Evolutionary conservation across 1,140 invertebrate species (phyloP), one percentile per base, ranked within the genome.

Genomic region (Papilio aristodemus): DNA sequence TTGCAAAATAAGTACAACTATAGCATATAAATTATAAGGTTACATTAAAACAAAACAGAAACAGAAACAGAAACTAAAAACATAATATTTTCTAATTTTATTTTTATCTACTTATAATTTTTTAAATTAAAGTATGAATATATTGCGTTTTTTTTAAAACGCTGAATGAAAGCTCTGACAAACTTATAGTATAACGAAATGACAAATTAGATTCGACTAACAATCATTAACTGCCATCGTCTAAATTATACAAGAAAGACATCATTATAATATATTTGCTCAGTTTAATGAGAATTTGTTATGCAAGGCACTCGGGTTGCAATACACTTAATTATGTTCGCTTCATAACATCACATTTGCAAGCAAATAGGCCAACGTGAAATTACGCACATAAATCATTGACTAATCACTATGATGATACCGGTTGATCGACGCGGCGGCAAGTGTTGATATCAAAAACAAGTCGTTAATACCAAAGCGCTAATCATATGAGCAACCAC

Each of bases 371-470:
- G 63, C 25, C 19, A 62, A 46, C 71, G 69, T 71, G 69, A 71
- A 71, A 72, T 73, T 73, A 77, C 68, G 71, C 67, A 74, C 75
- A 85, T 85, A 80, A 80, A 85, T 85, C 81, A 85, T 77, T 62
- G 74, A 74, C 73, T 71, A 77, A 78, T 76, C 59, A 41, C 67
- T 72, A 73, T 71, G 77, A 76, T 73, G 76, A 79, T 75, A 77
- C 73, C 60, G 71, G 19, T 76, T 84, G 80, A 83, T 83, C 77
- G 80, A 86, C 80, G 77, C 78, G 70, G 71, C 72, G 69, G 74
- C 76, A 74, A 77, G 74, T 75, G 70, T 74, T 59, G 69, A 68
- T 77, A 77, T 72, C 70, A 60, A 74, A 25, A 79, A 75, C 76
- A 73, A 59, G 74, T 69, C 70, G 76, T 82, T 79, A 81, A 74